A percentile compares a stretch with the other conserved stretches of the same genome.
Evolutionary conservation across 2,113 vertebrate species (phyloP).

Genomic region (Coptodon bakossiorum): DNA sequence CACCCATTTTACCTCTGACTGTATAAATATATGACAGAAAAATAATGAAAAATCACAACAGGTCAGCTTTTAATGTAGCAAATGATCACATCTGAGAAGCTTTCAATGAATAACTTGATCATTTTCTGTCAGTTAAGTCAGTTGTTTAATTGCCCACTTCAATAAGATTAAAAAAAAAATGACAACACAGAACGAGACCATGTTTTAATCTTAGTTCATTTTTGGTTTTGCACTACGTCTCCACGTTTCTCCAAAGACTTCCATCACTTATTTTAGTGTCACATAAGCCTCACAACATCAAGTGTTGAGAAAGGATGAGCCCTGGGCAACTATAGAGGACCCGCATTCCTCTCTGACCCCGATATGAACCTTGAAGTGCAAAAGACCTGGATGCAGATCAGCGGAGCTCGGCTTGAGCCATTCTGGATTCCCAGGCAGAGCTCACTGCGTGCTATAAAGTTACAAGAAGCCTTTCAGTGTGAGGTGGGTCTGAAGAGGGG

Average conservation of each 20-base stretch:
- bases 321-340: not conserved
- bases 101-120: not conserved
- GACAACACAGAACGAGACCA: not conserved
- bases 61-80: not conserved
- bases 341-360: not conserved
- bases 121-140: not conserved
- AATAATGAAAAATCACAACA: not conserved
- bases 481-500: not conserved
- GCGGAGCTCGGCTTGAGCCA: not conserved
- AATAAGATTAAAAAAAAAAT: not conserved
- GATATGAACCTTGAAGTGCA: not conserved
- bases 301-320: not conserved
- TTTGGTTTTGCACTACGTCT: slow-evolving; percentile 32
- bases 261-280: slow-evolving; percentile 22
- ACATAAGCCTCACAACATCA: slow-evolving; percentile 34
- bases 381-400: not conserved
- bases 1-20: not conserved
- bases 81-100: not conserved
- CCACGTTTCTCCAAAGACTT: slow-evolving; percentile 12
- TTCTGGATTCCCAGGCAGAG: not conserved
- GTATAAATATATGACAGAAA: not conserved
- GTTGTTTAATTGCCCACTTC: not conserved
- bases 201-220: not conserved
- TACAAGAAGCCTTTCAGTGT: not conserved
- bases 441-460: not conserved